Base-by-base conservation (phyloP, 2,888 invertebrate genomes). In the Encarsia formosa region DNA sequence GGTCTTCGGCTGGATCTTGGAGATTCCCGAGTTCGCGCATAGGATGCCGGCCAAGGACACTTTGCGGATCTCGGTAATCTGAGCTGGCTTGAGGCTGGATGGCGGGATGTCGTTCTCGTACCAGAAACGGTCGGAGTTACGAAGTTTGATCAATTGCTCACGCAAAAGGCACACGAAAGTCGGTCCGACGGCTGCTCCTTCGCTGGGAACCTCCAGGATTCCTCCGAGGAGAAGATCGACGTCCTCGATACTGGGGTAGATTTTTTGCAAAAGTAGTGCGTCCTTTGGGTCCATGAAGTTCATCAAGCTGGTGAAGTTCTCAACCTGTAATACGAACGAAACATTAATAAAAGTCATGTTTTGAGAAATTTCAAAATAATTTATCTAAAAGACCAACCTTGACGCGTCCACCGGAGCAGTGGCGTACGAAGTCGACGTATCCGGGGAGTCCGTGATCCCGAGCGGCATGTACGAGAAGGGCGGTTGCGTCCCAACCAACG, bases 21-120 rank as follows among this genome's bases (percentile, higher is more conserved):
- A 74, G 6, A 91, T 76, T 26, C 79, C 79, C 1, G 87, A 84
- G 49, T 88, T 84, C 9, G 84, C 83, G 65, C 94, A 94, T 8
- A 94, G 75, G 4, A 92, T 75, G 2, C 90, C 87, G 1, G 91
- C 85, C 1, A 93, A 73, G 0, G 89, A 84, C 0, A 87, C 85
- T 65, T 88, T 88, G 40, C 89, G 81, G 42, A 94, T 83, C 59
- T 91, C 91, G 49, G 83, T 83, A 9, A 94, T 76, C 69, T 93
- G 92, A 42, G 85, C 86, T 53, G 83, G 78, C 0, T 79, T 81
- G 57, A 93, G 80, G 0, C 91, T 87, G 15, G 91, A 91, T 1
- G 92, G 92, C 0, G 92, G 93, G 39, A 93, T 79, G 67, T 94
- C 93, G 69, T 94, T 94, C 73, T 96, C 95, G 67, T 93, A 95